phyloP scores from a whole-genome alignment of 1,140 invertebrate species.

The Adoxophyes honmai region DNA sequence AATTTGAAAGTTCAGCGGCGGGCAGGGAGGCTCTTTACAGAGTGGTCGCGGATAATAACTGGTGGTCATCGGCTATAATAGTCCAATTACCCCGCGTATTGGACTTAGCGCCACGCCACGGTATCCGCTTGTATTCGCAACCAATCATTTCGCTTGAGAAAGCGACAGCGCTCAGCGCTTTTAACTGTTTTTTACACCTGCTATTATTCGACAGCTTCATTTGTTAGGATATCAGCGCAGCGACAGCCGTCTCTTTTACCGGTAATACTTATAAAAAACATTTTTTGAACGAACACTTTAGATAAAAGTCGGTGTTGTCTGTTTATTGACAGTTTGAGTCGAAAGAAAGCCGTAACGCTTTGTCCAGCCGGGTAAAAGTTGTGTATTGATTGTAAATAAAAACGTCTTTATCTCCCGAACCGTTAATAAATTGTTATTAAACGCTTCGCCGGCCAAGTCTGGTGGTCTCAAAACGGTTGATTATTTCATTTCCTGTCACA shows the following conservation, averaged over 20 bases:
- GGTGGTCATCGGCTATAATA: constrained; percentile 14
- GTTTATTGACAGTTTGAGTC: no score
- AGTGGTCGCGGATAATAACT: not conserved
- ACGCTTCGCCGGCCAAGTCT: not conserved
- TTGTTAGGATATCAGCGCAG: not conserved
- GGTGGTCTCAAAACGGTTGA: constrained; percentile 7
- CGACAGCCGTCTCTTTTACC: no score
- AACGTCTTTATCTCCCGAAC: not conserved
- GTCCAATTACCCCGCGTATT: constrained; percentile 9
- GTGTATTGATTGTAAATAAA: not conserved
- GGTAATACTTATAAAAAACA: no score
- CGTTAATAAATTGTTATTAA: no score
- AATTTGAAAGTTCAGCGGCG: not conserved
- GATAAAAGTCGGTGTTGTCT: no score
- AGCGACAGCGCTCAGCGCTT: not conserved
- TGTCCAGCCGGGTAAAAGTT: no score
- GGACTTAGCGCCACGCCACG: not conserved
- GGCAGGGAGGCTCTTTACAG: not conserved
- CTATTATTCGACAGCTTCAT: not conserved
- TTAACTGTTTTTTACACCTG: not conserved
- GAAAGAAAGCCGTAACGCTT: no score
- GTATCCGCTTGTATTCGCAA: not conserved
- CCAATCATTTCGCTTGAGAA: not conserved
- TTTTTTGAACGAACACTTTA: no score
- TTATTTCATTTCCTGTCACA: constrained; percentile 13